Conservation (phyloP, 2,797 vertebrate species). For the Aeoliscus strigatus region DNA sequence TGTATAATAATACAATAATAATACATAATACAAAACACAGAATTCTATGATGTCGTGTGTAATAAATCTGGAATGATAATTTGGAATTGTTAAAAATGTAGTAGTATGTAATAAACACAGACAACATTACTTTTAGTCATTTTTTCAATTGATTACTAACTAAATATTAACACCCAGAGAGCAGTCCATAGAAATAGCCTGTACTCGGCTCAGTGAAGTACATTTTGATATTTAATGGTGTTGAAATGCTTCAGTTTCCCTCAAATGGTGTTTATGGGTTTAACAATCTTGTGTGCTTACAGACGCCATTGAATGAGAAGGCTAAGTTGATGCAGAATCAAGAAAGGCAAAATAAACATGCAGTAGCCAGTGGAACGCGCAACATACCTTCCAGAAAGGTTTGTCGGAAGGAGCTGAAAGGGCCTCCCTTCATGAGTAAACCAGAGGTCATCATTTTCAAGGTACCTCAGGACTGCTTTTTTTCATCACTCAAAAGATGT, state of each 20-base stretch:
- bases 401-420: conserved; percentile 65
- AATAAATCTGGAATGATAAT: no score
- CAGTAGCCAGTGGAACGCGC: conserved; percentile 3
- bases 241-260: no score
- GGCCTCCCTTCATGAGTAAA: conserved; percentile 82
- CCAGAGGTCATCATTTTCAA: conserved; percentile 84
- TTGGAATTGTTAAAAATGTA: no score
- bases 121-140: no score
- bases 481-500: background rate
- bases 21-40: background rate
- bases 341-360: conserved; percentile 20
- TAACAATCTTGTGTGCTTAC: conserved; percentile 18
- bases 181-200: no score
- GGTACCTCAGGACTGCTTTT: conserved; percentile 58
- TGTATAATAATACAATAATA: conserved; percentile 1
- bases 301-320: conserved; percentile 41
- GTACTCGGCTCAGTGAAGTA: no score
- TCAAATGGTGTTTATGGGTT: no score
- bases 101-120: no score
- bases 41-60: no score
- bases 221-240: no score
- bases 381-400: conserved; percentile 54
- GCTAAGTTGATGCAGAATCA: conserved; percentile 4
- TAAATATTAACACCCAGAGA: no score
- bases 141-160: no score